phyloP scores from a whole-genome alignment of 2,888 invertebrate genomes.

The Exephanes ischioxanthus region DNA sequence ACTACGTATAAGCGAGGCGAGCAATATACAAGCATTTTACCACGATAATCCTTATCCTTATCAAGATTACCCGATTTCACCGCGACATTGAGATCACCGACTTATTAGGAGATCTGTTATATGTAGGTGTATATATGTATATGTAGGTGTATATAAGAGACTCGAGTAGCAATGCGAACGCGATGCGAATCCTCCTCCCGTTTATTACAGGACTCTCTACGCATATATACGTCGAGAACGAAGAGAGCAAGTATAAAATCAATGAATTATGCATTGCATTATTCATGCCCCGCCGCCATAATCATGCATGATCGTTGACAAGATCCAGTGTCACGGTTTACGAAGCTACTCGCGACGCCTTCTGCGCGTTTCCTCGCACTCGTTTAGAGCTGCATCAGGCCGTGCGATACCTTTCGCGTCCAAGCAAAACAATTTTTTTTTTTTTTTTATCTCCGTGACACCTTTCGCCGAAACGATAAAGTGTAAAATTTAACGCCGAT shows the following conservation, averaged over 20 bases:
- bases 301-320: slow-evolving; percentile 81
- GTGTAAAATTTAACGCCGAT: slow-evolving; percentile 47
- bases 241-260: slow-evolving; percentile 69
- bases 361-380: slow-evolving; percentile 22
- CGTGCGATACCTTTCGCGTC: slow-evolving; percentile 17
- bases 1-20: slow-evolving; percentile 20
- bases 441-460: slow-evolving; percentile 22
- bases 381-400: slow-evolving; percentile 27
- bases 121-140: not conserved
- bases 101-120: slow-evolving; percentile 75
- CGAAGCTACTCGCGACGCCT: slow-evolving; percentile 33
- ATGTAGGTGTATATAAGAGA: not conserved
- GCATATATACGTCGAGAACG: slow-evolving; percentile 3
- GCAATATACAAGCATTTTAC: slow-evolving; percentile 65
- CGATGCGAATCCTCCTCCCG: slow-evolving; percentile 16
- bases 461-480: slow-evolving; percentile 63
- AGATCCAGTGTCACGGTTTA: slow-evolving; percentile 77
- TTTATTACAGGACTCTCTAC: slow-evolving; percentile 31
- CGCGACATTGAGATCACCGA: slow-evolving; percentile 72
- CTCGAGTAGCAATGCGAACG: not conserved
- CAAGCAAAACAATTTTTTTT: slow-evolving; percentile 39
- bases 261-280: slow-evolving; percentile 82
- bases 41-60: slow-evolving; percentile 76
- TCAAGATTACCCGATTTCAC: slow-evolving; percentile 77
- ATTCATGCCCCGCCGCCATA: slow-evolving; percentile 80